Evolutionary conservation across 2,888 invertebrate genomes (phyloP).

Genomic region (Drosophila affinis): DNA sequence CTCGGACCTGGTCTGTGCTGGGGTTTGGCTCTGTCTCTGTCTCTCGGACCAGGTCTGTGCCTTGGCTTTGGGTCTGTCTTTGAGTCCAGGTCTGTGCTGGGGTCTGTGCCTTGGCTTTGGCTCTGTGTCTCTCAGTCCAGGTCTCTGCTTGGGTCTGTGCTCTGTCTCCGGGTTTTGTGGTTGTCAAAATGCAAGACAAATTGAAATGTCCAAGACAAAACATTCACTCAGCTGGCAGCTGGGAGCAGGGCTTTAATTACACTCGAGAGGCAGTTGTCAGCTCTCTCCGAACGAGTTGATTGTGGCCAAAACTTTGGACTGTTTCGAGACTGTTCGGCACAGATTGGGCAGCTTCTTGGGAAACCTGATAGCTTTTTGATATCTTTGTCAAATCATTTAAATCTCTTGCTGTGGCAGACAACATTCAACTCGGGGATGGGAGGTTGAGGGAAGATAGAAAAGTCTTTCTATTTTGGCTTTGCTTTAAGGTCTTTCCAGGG

Average conservation of each 20-base stretch:
- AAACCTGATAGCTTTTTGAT: neutral
- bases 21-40: neutral
- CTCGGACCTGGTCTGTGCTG: too few relatives aligned
- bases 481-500: too few relatives aligned
- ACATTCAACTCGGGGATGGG: neutral
- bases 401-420: neutral
- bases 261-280: neutral
- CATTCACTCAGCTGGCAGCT: conserved; percentile 26
- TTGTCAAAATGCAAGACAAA: conserved; percentile 31
- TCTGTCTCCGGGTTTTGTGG: conserved; percentile 22
- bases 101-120: neutral
- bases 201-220: conserved; percentile 39
- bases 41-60: too few relatives aligned
- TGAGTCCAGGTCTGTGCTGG: too few relatives aligned
- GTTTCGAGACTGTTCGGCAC: neutral
- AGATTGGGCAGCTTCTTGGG: neutral
- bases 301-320: neutral
- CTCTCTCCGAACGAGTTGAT: neutral
- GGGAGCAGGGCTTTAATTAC: conserved; percentile 37
- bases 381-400: neutral
- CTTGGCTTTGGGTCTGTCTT: too few relatives aligned
- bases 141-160: too few relatives aligned
- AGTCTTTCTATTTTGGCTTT: too few relatives aligned
- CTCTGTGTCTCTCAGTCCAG: neutral
- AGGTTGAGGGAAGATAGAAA: neutral